A percentile compares a stretch with the other conserved stretches of the same genome.
Evolutionary conservation across 2,888 invertebrate genomes (phyloP).

Genomic region (Cephus runcator): DNA sequence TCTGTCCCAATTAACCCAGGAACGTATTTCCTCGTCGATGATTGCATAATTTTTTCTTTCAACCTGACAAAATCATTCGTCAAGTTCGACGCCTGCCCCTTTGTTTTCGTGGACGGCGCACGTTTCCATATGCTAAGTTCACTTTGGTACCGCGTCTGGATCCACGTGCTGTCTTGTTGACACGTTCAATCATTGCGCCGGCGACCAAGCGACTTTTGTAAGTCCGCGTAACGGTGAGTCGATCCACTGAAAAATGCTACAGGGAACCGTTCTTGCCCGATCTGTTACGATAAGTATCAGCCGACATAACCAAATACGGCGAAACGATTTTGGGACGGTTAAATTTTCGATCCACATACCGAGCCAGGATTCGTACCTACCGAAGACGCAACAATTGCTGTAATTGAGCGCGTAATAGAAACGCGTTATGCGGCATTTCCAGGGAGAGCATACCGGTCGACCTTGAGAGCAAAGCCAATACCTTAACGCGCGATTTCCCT

Average conservation of each 20-base stretch:
- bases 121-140: neutral
- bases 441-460: constrained; percentile 54
- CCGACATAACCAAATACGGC: neutral
- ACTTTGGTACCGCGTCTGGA: neutral
- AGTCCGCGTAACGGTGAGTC: neutral
- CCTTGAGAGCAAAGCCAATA: constrained; percentile 60
- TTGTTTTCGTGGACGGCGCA: neutral
- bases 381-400: constrained; percentile 43
- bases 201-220: neutral
- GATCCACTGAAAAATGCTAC: neutral
- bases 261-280: neutral
- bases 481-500: constrained; percentile 50
- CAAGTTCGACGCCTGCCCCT: neutral
- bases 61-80: neutral
- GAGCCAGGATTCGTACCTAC: neutral
- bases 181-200: neutral
- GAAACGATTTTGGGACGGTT: neutral
- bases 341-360: neutral
- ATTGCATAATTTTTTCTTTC: neutral
- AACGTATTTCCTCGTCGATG: neutral
- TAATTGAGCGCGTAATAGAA: constrained; percentile 60
- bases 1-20: neutral
- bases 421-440: constrained; percentile 54
- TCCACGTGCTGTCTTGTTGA: neutral
- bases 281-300: neutral